Base-by-base conservation (phyloP, 2,113 vertebrate genomes). In the Salvelinus sp. region DNA sequence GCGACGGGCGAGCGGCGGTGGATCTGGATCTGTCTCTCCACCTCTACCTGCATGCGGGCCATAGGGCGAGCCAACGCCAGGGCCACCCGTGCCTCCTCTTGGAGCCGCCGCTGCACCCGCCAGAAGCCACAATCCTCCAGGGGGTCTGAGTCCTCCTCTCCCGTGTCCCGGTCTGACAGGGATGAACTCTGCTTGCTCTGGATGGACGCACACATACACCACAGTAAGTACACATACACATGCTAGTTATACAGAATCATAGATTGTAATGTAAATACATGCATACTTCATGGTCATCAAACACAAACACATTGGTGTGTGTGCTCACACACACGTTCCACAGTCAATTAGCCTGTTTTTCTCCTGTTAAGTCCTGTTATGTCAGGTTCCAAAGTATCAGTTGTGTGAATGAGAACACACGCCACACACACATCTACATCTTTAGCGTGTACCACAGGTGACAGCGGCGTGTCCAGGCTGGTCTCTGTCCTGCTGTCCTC, bases 1-100 rank as follows among this genome's bases (percentile, higher is more conserved):
- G 97, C 97, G 69, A 99, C 97, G 0, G 97, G 97, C 1, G 97
- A 99, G 74, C 98, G 96, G 89, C 96, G 96, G 89, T 98, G 95
- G 88, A 97, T 95, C 79, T 98, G 97, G 81, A 98, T 97, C 73
- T 94, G 92, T 74, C 93, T 83, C 83, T 99, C 97, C 91, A 99
- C 97, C 87, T 99, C 96, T 48, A 99, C 97, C 91, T 99, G 97
- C 97, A 99, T 99, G 74, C 96, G 96, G 74, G 97, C 97, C 97
- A 99, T 99, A 71, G 97, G 97, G 77, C 97, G 95, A 5, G 97
- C 97, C 92, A 99, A 94, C 25, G 97, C 97, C 70, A 99, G 76
- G 13, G 97, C 97, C 92, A 98, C 96, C 80, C 96, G 95, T 74
- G 97, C 97, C 85, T 99, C 97, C 4, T 97, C 97, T 84, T 98